Base-by-base conservation (phyloP, 2,113 vertebrate species). In the Rhodinocichla rosea region DNA sequence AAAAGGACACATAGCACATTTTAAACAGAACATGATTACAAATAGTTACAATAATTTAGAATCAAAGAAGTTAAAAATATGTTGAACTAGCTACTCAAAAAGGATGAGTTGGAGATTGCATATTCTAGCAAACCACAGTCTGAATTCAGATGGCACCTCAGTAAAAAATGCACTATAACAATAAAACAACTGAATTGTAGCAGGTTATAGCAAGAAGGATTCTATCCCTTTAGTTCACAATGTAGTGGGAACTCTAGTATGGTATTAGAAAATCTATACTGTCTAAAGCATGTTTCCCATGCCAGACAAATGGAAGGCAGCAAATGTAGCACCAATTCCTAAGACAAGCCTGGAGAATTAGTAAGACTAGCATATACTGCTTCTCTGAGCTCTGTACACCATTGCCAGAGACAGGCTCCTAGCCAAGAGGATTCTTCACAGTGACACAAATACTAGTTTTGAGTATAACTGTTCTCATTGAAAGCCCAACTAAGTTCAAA, bases 351-450 rank as follows among this genome's bases (percentile, higher is more conserved):
- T 68, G 39, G 11, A 92, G 49, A 92, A 71, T 30, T 37, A 63
- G 6, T 28, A 33, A 67, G 15, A 42, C 16, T 11, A 55, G 26
- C 11, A 64, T 2, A 42, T 1, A 12, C 2, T 3, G 2, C 40
- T 55, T 50, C 53, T 52, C 49, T 49, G 27, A 73, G 45, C 63
- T 44, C 50, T 49, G 23, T 11, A 60, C 32, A 49, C 11, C 16
- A 24, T 3, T 32, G 57, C 42, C 40, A 83, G 82, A 81, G 44
- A 71, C 21, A 75, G 18, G 10, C 4, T 80, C 9, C 21, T 37
- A 80, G 57, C 2, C 2, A 7, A 71, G 23, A 56, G 4, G 4
- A 14, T 10, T 35, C 39, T 64, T 56, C 8, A 8, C 10, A 68
- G 33, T 33, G 18, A 80, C 30, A 18, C 27, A 89, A 74, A 14